A percentile compares a stretch with the other conserved stretches of the same genome.
Conservation (phyloP, 2,113 vertebrate genomes). For the Zootoca vivipara region DNA sequence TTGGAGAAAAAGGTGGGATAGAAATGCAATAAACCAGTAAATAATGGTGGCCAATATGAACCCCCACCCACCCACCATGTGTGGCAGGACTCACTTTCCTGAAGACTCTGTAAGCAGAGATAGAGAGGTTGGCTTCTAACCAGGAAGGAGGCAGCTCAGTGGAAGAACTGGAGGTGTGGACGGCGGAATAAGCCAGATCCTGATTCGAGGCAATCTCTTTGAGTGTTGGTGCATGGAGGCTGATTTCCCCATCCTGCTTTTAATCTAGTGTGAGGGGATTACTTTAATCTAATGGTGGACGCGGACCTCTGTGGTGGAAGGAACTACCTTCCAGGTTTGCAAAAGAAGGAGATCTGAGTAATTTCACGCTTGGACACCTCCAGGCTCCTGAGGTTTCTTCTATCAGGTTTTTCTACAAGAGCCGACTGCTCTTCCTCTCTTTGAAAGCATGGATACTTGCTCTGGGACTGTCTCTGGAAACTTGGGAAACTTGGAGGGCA, state of each 20-base stretch:
- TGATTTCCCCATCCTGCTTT: neutral
- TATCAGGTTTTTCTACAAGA: neutral
- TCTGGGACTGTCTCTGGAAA: no score
- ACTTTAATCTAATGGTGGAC: constrained; percentile 3
- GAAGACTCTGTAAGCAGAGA: no score
- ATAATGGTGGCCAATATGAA: no score
- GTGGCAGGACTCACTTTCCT: no score
- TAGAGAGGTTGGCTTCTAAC: no score
- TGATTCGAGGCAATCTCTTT: neutral
- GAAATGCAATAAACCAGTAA: no score
- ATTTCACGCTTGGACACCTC: constrained; percentile 8
- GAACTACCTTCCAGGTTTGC: neutral
- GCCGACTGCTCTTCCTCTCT: neutral
- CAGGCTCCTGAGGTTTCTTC: neutral
- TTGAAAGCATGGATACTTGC: no score
- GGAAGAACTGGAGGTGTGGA: neutral
- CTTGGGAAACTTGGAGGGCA: no score
- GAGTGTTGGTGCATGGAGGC: neutral
- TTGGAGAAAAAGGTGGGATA: no score
- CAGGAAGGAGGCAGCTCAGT: neutral
- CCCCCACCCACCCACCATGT: no score
- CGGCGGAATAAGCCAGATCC: neutral
- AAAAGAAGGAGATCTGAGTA: neutral
- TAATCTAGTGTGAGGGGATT: neutral
- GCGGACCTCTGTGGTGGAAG: neutral